Percentiles rank a stretch among this genome's conserved stretches.
Conservation (phyloP, 2,888 invertebrate species). For the Zhengitettix transpicula region DNA sequence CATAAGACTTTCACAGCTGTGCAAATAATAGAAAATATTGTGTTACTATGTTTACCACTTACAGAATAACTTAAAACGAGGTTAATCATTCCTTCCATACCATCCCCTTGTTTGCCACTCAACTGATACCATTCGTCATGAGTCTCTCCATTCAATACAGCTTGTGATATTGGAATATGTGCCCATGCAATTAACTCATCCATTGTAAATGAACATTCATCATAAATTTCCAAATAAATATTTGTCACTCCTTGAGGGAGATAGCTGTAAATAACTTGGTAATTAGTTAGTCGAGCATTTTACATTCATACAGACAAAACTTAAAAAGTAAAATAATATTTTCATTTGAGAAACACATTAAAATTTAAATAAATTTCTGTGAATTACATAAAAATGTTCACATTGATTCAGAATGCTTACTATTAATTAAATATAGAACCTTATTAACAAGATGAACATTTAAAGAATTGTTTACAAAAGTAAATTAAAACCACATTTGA, state of each 20-base stretch:
- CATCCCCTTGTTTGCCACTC: constrained; percentile 89
- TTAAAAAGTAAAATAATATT: background rate
- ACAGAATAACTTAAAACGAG: constrained; percentile 61
- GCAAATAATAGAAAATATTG: no score
- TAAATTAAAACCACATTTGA: no score
- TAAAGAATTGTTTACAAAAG: no score
- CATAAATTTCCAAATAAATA: constrained; percentile 85
- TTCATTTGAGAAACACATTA: background rate
- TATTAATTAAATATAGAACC: no score
- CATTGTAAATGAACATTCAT: constrained; percentile 91
- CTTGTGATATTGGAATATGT: constrained; percentile 70
- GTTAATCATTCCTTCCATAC: constrained; percentile 84
- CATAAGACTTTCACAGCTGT: no score
- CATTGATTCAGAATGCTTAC: no score
- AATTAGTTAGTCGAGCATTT: constrained; percentile 2
- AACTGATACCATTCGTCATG: constrained; percentile 91
- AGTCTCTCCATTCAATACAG: constrained; percentile 72
- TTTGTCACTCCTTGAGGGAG: constrained; percentile 78
- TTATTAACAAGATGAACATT: no score
- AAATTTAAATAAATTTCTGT: no score
- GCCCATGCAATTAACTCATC: constrained; percentile 94
- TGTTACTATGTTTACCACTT: constrained; percentile 11
- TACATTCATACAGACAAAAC: no score
- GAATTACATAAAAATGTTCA: no score
- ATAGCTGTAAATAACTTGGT: constrained; percentile 34